Percentiles rank a stretch among this genome's conserved stretches.
These are phyloP conservation scores for Pterostichus niger DNA, from an alignment of 2,888 invertebrate species.

Conservation along the genomic window DNA sequence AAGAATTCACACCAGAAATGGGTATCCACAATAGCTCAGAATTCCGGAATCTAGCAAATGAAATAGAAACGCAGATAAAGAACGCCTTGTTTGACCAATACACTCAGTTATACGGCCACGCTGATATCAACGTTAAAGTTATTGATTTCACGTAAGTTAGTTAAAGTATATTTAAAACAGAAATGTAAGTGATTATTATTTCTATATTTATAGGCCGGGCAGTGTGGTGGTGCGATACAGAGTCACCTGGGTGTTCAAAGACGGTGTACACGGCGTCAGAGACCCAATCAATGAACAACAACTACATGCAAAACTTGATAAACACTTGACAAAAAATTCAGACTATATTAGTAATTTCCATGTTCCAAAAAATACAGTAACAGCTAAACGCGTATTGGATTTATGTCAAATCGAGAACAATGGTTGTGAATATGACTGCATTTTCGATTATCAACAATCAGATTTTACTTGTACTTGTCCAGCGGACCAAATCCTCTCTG, in stretches of 20 bases:
- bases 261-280: slow-evolving; percentile 76
- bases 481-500: slow-evolving; percentile 78
- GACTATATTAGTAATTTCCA: slow-evolving; percentile 78
- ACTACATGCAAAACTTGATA: slow-evolving; percentile 78
- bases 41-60: slow-evolving; percentile 81
- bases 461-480: slow-evolving; percentile 85
- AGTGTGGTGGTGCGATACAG: slow-evolving; percentile 84
- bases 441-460: slow-evolving; percentile 82
- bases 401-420: slow-evolving; percentile 83
- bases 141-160: slow-evolving; percentile 81
- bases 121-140: slow-evolving; percentile 81
- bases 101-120: slow-evolving; percentile 78
- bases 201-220: slow-evolving; percentile 79
- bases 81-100: slow-evolving; percentile 80
- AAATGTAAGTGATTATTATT: slow-evolving; percentile 5
- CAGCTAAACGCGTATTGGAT: slow-evolving; percentile 81
- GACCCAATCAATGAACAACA: slow-evolving; percentile 79
- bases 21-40: slow-evolving; percentile 81
- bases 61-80: slow-evolving; percentile 82
- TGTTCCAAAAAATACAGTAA: slow-evolving; percentile 79
- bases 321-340: slow-evolving; percentile 78
- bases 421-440: slow-evolving; percentile 84
- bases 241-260: slow-evolving; percentile 82
- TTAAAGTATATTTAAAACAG: not conserved
- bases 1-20: slow-evolving; percentile 81